phyloP scores from a whole-genome alignment of 1,140 invertebrate genomes.

The Ericerus pela region DNA sequence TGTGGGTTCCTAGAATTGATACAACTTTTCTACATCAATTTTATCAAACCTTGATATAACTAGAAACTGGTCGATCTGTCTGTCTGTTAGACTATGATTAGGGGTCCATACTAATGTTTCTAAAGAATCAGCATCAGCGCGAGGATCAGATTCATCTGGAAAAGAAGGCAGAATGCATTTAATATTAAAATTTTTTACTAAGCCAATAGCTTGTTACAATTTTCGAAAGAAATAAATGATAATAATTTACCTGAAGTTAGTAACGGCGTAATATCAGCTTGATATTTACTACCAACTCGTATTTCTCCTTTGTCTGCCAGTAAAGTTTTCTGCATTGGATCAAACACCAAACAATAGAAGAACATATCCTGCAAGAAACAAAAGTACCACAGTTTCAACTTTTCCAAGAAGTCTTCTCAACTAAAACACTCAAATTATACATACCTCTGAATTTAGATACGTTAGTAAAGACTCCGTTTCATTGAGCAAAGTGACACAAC shows the following conservation, averaged over 20 bases:
- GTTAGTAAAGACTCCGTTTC: constrained; percentile 91
- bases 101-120: constrained; percentile 92
- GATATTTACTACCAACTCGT: constrained; percentile 84
- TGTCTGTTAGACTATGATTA: constrained; percentile 71
- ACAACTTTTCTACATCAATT: not conserved
- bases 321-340: constrained; percentile 95
- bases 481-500: constrained; percentile 92
- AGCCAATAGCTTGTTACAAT: not conserved
- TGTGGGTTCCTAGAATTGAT: not conserved
- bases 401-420: not conserved
- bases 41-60: constrained; percentile 63
- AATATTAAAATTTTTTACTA: not conserved
- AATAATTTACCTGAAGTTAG: constrained; percentile 18
- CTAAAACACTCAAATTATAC: constrained; percentile 25
- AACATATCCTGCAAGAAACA: constrained; percentile 70
- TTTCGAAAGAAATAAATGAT: not conserved
- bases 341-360: constrained; percentile 98
- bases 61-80: constrained; percentile 97
- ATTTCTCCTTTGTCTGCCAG: constrained; percentile 96
- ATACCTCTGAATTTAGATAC: constrained; percentile 91
- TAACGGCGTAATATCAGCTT: constrained; percentile 71
- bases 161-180: constrained; percentile 25
- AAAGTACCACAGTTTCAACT: constrained; percentile 18
- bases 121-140: constrained; percentile 51
- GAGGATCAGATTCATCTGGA: constrained; percentile 54